Conservation (phyloP, 1,140 invertebrate species). For the Calliphora vicina region DNA sequence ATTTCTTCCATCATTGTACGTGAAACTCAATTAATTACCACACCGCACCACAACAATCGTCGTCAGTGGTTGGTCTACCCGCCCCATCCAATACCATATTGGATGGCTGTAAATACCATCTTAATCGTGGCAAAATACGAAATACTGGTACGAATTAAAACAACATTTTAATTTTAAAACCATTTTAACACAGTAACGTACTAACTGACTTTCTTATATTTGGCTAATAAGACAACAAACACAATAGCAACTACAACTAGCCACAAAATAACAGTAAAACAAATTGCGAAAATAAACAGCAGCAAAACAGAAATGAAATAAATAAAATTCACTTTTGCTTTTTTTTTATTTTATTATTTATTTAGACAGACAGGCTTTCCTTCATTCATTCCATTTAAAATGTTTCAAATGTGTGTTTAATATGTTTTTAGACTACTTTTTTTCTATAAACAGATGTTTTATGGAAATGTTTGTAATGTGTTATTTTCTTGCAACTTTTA, state of each 20-base stretch:
- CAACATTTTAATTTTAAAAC: not conserved
- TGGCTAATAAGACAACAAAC: not conserved
- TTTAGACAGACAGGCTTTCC: not conserved
- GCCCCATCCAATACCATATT: too few relatives aligned
- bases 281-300: not conserved
- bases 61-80: too few relatives aligned
- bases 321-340: not conserved
- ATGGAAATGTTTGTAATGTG: not conserved
- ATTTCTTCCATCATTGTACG: too few relatives aligned
- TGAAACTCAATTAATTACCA: too few relatives aligned
- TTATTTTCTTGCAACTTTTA: too few relatives aligned
- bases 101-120: not conserved
- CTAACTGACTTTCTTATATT: slow-evolving; percentile 14
- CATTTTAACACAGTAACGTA: not conserved
- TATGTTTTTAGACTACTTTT: not conserved
- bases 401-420: not conserved
- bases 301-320: not conserved
- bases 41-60: too few relatives aligned
- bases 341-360: too few relatives aligned
- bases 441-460: not conserved
- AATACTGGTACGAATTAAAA: not conserved
- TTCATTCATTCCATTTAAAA: not conserved
- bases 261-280: too few relatives aligned
- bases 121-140: not conserved
- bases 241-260: not conserved